phyloP scores from a whole-genome alignment of 2,113 vertebrate genomes.

The Myiozetetes cayanensis region DNA sequence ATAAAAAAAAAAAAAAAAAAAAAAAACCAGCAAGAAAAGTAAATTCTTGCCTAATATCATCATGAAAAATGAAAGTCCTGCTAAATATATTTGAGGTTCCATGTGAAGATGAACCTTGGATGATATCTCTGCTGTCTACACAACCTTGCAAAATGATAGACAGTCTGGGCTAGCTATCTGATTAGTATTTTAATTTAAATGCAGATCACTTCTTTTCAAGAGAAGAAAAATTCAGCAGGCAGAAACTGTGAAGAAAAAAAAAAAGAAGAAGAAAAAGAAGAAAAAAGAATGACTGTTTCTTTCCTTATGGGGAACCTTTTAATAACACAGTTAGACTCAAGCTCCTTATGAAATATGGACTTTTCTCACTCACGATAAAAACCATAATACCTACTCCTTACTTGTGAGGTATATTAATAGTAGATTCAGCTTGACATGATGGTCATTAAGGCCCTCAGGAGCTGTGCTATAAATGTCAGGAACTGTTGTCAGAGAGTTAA shows the following conservation, averaged over 20 bases:
- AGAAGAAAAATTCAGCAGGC: background rate
- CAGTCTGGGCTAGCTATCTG: background rate
- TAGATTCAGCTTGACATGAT: constrained; percentile 67
- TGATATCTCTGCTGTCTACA: background rate
- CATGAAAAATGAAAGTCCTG: background rate
- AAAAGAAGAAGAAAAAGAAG: background rate
- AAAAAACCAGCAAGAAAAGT: background rate
- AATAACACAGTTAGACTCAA: constrained; percentile 55
- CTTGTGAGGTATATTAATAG: constrained; percentile 65
- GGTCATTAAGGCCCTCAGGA: constrained; percentile 65
- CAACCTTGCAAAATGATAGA: background rate
- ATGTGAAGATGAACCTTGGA: background rate
- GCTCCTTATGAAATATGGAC: constrained; percentile 62
- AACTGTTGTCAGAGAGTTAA: constrained; percentile 62
- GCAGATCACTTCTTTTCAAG: background rate
- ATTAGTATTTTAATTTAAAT: background rate
- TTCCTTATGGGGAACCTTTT: constrained; percentile 33
- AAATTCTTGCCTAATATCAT: fast-evolving
- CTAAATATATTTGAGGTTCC: background rate
- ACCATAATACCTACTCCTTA: constrained; percentile 50
- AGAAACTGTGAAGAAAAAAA: background rate
- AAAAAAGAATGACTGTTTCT: background rate
- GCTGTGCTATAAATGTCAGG: constrained; percentile 67
- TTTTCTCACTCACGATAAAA: constrained; percentile 63
- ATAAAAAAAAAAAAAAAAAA: background rate